Conservation (phyloP, 64 coral and sea anemone species). For the Montipora sp. region DNA sequence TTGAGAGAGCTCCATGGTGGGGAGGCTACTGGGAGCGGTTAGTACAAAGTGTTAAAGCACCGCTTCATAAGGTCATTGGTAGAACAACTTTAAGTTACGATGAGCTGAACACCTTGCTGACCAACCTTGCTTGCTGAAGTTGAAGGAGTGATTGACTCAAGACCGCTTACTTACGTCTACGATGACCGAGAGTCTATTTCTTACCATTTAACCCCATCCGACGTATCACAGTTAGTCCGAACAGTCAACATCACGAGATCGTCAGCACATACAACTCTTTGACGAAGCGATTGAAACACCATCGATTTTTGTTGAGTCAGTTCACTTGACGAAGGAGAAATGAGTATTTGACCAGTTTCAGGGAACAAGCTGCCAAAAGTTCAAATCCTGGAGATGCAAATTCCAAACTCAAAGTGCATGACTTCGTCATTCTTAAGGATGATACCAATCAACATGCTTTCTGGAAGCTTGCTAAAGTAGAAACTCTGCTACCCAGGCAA, state of each 20-base stretch:
- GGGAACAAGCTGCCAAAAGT: too few species aligned
- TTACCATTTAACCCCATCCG: slow-evolving; percentile 2
- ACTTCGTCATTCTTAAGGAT: too few species aligned
- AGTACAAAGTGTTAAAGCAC: not conserved
- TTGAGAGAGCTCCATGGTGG: slow-evolving; percentile 33
- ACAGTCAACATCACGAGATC: too few species aligned
- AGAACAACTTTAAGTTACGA: not conserved
- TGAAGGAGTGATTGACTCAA: slow-evolving; percentile 5
- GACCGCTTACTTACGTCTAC: slow-evolving; percentile 21
- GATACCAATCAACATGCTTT: not conserved
- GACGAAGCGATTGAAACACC: too few species aligned
- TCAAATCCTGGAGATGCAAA: too few species aligned
- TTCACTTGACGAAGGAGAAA: too few species aligned
- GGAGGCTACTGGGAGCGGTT: slow-evolving; percentile 20
- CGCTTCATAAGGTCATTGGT: not conserved
- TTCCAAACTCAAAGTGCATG: too few species aligned
- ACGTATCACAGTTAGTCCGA: too few species aligned
- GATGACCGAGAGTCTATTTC: not conserved
- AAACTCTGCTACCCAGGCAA: not conserved
- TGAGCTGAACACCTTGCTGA: not conserved
- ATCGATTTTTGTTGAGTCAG: too few species aligned
- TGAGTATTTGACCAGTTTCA: too few species aligned
- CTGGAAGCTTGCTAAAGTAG: not conserved
- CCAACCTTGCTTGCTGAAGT: not conserved
- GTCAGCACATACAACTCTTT: too few species aligned